Conservation (phyloP, 1,140 invertebrate genomes). For the Trichogramma pretiosum region DNA sequence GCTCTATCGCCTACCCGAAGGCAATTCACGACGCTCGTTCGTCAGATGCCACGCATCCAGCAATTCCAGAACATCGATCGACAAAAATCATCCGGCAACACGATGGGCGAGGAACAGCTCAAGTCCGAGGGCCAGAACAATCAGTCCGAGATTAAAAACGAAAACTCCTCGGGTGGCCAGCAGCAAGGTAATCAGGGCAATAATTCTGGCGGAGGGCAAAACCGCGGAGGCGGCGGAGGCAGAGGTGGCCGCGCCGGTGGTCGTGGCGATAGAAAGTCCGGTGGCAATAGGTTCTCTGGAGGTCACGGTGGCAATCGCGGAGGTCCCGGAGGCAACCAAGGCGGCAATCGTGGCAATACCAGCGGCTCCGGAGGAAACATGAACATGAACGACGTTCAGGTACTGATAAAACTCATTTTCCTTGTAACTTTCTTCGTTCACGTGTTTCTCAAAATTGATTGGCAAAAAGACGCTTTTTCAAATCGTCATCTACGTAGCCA, state of each 20-base stretch:
- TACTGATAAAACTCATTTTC: no score
- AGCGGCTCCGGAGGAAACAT: conserved; percentile 2
- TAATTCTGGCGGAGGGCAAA: conserved; percentile 17
- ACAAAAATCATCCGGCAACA: no score
- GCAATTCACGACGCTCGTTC: no score
- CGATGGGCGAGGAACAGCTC: conserved; percentile 31
- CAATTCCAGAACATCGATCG: no score
- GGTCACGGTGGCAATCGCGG: conserved; percentile 25
- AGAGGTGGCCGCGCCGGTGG: conserved; percentile 6
- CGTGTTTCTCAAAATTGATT: no score
- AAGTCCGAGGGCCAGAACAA: conserved; percentile 28
- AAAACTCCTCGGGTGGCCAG: conserved; percentile 22
- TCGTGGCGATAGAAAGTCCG: conserved; percentile 23
- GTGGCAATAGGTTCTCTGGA: conserved; percentile 33
- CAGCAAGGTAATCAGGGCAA: conserved; percentile 8
- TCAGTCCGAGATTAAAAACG: conserved; percentile 28
- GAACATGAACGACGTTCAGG: conserved; percentile 16
- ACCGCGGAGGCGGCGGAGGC: conserved; percentile 14
- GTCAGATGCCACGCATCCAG: no score
- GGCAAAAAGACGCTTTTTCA: no score
- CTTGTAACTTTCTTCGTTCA: no score
- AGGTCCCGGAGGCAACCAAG: conserved; percentile 23
- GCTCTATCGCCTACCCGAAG: no score
- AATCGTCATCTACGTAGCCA: no score
- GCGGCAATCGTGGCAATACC: conserved; percentile 17